Evolutionary conservation across 2,113 vertebrate species (phyloP), one percentile per base, ranked within the genome.

Genomic region (Cyphomyrus plagiostoma): DNA sequence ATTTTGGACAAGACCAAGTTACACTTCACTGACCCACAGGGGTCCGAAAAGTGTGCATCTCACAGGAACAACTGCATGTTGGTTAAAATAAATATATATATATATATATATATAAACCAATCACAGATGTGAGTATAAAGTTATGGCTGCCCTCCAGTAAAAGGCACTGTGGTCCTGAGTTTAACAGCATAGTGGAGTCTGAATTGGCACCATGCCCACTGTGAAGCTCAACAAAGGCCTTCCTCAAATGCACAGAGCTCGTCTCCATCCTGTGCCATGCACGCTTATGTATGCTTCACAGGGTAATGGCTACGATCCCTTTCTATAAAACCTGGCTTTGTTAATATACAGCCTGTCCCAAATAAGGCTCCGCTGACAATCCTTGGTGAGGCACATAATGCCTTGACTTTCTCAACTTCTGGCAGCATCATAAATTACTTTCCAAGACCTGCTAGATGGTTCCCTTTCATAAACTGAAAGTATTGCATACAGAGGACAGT

Each of bases 401-500:
- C 89, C 70, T 39, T 39, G 30, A 77, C 30, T 39, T 77, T 6
- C 70, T 39, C 30, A 39, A 77, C 89, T 56, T 77, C 39, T 90
- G 46, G 58, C 83, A 87, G 48, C 46, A 85, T 87, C 89, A 90
- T 21, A 87, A 87, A 80, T 80, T 87, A 70, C 23, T 77, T 62
- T 53, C 74, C 87, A 53, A 87, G 15, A 77, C 46, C 6, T 77
- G 48, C 30, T 45, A 85, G 66, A 87, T 70, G 66, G 53, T 17
- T 74, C 26, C 62, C 56, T 86, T 15, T 66, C 66, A 58, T 85
- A 53, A 62, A 90, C 19, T 62, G 52, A 42, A 21, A 58, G n/a
- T 49, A 74, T 88, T 90, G 52, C 77, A 89, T 8, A 87, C 62
- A 77, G 13, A 58, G 56, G 53, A 80, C 82, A 92, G 90, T 89